Base-by-base conservation (phyloP, 2,797 vertebrate genomes). In the Notoglanidium macrostoma region DNA sequence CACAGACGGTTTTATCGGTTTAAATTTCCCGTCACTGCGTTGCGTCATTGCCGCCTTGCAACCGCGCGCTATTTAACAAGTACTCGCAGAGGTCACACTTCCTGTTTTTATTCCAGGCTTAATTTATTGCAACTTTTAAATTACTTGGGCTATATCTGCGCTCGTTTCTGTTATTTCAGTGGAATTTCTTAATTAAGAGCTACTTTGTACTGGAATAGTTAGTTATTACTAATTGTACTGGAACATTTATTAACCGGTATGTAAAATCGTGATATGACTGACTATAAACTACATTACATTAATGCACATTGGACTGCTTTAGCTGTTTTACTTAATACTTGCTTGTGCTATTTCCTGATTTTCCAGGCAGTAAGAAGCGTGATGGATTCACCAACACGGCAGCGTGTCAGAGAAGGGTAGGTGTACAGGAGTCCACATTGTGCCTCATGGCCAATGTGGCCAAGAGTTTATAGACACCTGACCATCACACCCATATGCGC, bases 371-470 rank as follows among this genome's bases (percentile, higher is more conserved):
- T 85, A 82, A 32, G 26, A 70, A 46, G n/a, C 12, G 32, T 63
- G 57, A 96, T 96, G 96, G 90, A 90, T 59, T 89, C 90, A 40
- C 94, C 94, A 82, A 88, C 17, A 54, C 46, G 26, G 11, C 80
- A 88, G 81, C 78, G 85, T 89, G 88, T 87, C 2, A 91, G 90
- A 57, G 89, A 74, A 81, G 92, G 94, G 95, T 96, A 90, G 87
- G 91, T 85, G 44, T 2, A 3, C 26, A 51, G 9, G 46, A 76
- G 77, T 79, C 32, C n/a, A 77, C 5, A 32, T 9, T 32, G 14
- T 77, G 7, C 72, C 44, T 49, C 26, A 55, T 32, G n/a, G 8
- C 23, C 4, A 44, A 0, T 17, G 29, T 63, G 17, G 23, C 35
- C 78, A 65, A 49, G 35, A 57, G n/a, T 54, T 4, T 55, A 7